These are phyloP conservation scores for Griposia aprilina DNA, from an alignment of 2,888 invertebrate genomes.

Conservation along the genomic window DNA sequence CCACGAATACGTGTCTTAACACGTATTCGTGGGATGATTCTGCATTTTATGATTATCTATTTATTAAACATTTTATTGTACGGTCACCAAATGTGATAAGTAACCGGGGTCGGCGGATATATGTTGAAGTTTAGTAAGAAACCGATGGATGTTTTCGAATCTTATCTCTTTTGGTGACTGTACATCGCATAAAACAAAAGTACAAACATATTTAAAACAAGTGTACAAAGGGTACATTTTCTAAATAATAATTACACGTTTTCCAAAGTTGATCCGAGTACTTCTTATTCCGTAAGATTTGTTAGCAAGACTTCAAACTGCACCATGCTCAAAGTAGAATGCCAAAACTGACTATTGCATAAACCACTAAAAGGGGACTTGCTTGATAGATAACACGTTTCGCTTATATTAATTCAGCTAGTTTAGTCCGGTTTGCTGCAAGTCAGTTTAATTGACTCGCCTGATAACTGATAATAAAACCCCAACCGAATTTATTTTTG, in stretches of 20 bases:
- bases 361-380: slow-evolving; percentile 42
- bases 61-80: neutral
- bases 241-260: neutral
- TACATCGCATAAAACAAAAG: neutral
- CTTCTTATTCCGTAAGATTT: neutral
- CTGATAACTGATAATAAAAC: slow-evolving; percentile 14
- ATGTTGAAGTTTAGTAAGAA: too few species aligned
- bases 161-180: too few species aligned
- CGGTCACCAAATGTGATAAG: too few species aligned
- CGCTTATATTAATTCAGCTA: slow-evolving; percentile 23
- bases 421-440: slow-evolving; percentile 26
- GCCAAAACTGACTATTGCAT: slow-evolving; percentile 37
- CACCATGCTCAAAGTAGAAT: slow-evolving; percentile 31
- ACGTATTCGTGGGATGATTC: too few species aligned
- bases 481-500: neutral
- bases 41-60: neutral
- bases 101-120: too few species aligned
- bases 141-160: too few species aligned
- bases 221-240: neutral
- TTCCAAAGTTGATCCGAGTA: neutral
- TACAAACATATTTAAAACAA: neutral
- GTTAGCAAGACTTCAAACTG: neutral
- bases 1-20: too few species aligned
- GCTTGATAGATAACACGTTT: slow-evolving; percentile 43
- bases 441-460: slow-evolving; percentile 32